These are phyloP conservation scores for Pseudoatta argentina DNA, from an alignment of 1,140 invertebrate species.

Conservation along the genomic window DNA sequence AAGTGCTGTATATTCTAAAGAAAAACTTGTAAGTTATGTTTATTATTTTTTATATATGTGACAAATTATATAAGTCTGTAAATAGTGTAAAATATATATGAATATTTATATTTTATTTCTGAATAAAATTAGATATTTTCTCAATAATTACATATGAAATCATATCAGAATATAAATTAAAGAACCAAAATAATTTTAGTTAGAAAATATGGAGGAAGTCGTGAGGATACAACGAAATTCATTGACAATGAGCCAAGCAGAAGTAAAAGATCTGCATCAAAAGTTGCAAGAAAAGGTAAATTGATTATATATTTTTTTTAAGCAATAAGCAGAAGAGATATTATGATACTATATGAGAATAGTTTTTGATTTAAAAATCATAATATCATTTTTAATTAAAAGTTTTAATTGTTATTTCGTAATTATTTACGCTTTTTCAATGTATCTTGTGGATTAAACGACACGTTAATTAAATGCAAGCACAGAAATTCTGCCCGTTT, in stretches of 20 bases:
- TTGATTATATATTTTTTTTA: slow-evolving; percentile 19
- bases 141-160: slow-evolving; percentile 13
- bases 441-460: background rate
- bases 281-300: slow-evolving; percentile 83
- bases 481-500: slow-evolving; percentile 20
- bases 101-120: background rate
- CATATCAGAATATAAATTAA: slow-evolving; percentile 12
- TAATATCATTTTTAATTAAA: slow-evolving; percentile 1
- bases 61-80: background rate
- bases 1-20: slow-evolving; percentile 79
- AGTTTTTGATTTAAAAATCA: background rate
- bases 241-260: slow-evolving; percentile 80
- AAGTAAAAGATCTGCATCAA: slow-evolving; percentile 81
- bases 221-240: slow-evolving; percentile 83
- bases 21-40: slow-evolving; percentile 81
- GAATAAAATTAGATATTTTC: slow-evolving; percentile 40
- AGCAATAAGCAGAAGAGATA: background rate
- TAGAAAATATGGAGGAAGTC: slow-evolving; percentile 83
- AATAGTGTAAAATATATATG: background rate
- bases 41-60: slow-evolving; percentile 5
- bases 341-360: background rate
- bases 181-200: slow-evolving; percentile 70
- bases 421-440: slow-evolving; percentile 9
- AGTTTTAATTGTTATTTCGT: slow-evolving; percentile 12
- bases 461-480: slow-evolving; percentile 23